Conservation (phyloP, 1,140 invertebrate genomes). For the Solen grandis region DNA sequence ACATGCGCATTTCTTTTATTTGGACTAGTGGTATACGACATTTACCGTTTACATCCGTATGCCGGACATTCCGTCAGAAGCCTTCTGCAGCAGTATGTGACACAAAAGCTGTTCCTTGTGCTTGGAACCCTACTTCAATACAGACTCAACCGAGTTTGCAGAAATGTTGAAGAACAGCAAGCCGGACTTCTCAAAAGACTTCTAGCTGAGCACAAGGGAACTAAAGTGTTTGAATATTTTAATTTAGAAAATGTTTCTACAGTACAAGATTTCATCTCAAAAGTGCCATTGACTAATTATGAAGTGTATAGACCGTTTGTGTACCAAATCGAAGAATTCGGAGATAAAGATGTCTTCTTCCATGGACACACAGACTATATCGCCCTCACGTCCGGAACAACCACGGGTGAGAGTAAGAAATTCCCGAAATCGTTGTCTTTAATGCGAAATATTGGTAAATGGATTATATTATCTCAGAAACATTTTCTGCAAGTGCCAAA, state of each 20-base stretch:
- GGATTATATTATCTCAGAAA: slow-evolving; percentile 21
- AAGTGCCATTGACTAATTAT: slow-evolving; percentile 19
- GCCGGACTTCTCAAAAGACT: background rate
- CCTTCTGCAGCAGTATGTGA: slow-evolving; percentile 7
- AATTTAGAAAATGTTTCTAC: background rate
- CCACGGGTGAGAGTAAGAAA: slow-evolving; percentile 35
- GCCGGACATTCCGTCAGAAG: background rate
- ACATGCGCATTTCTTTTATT: background rate
- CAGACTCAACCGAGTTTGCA: background rate
- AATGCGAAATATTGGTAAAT: background rate
- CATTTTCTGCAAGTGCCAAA: background rate
- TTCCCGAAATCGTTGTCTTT: slow-evolving; percentile 36
- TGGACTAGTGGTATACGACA: background rate
- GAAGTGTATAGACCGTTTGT: slow-evolving; percentile 15
- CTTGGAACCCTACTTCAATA: slow-evolving; percentile 3
- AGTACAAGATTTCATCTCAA: slow-evolving; percentile 16
- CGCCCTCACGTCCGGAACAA: slow-evolving; percentile 44
- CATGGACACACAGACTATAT: slow-evolving; percentile 42
- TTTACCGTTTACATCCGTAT: slow-evolving; percentile 6
- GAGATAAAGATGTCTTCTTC: slow-evolving; percentile 31
- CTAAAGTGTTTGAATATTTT: slow-evolving; percentile 11
- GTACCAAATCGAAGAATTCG: background rate
- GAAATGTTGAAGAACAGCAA: slow-evolving; percentile 24
- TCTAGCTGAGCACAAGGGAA: slow-evolving; percentile 11
- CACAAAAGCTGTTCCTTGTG: background rate